Base-by-base conservation (phyloP, 2,797 vertebrate species). In the Ctenopoma multispine region DNA sequence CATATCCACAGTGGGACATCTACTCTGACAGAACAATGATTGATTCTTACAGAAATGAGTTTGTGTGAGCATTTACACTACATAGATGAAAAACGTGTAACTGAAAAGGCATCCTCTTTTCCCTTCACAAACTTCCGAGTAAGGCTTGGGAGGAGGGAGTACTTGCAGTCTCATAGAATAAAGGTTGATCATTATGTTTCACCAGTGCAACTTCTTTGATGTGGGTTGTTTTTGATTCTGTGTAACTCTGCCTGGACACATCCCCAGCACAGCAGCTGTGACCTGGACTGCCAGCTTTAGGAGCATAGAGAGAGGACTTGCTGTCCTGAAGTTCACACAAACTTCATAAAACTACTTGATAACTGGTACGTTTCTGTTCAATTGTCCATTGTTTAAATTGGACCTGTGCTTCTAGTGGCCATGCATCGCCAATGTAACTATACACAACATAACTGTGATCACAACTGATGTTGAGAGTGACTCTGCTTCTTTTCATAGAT, bases 171-270 rank as follows among this genome's bases (percentile, higher is more conserved):
- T 89, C 68, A 12, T 13, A 69, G 82, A 77, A 86, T 86, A 64
- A 86, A 82, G 81, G 80, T 80, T 81, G 84, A 86, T 92, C 81
- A 83, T 85, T 69, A 64, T 86, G 83, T 87, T 89, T 72, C 78
- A 79, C 65, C 49, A 48, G 27, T 85, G 87, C 80, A 83, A 66
- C 69, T 75, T 48, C 84, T 93, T 94, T 94, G 89, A 93, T 92
- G 90, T 91, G 76, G 76, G 50, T 77, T 87, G 88, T 89, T 90
- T 78, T 86, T 89, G 87, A 89, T 84, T 75, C 81, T 81, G 55
- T 80, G 78, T 75, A 77, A 63, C 74, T 77, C 65, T 79, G 88
- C 51, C 54, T 80, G 67, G 79, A 79, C 77, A 69, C 89, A 87
- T 85, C 90, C 88, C 83, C 82, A 87, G 29, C 82, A 53, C 49